phyloP scores from a whole-genome alignment of 2,888 invertebrate genomes.

The Rhogogaster chlorosoma region DNA sequence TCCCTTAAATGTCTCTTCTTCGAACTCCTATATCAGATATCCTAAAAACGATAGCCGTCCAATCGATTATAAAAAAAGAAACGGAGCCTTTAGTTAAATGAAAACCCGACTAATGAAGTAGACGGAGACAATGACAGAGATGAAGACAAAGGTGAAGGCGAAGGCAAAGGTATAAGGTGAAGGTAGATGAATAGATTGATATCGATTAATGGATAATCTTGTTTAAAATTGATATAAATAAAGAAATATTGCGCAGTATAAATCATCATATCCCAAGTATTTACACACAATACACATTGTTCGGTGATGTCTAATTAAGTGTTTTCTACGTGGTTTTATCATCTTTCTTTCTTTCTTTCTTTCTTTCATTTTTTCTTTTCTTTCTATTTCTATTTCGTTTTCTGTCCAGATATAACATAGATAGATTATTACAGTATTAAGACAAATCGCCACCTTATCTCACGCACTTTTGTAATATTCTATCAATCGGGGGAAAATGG shows the following conservation, averaged over 20 bases:
- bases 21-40: no score
- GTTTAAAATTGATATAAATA: conserved; percentile 54
- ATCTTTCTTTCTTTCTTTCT: not conserved
- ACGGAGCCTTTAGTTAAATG: not conserved
- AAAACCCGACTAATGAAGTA: not conserved
- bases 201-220: no score
- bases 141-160: not conserved
- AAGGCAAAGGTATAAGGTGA: conserved; percentile 44
- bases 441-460: not conserved
- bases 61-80: no score
- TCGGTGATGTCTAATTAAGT: conserved; percentile 61
- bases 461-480: not conserved
- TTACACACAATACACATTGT: conserved; percentile 77
- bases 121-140: not conserved
- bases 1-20: no score
- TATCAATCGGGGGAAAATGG: no score
- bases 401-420: not conserved
- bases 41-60: no score
- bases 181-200: not conserved
- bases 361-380: not conserved
- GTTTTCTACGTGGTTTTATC: not conserved
- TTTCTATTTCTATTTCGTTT: not conserved
- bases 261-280: conserved; percentile 65
- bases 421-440: not conserved
- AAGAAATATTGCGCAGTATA: conserved; percentile 32